Base-by-base conservation (phyloP, 2,113 vertebrate genomes). In the Leptosomus discolor region DNA sequence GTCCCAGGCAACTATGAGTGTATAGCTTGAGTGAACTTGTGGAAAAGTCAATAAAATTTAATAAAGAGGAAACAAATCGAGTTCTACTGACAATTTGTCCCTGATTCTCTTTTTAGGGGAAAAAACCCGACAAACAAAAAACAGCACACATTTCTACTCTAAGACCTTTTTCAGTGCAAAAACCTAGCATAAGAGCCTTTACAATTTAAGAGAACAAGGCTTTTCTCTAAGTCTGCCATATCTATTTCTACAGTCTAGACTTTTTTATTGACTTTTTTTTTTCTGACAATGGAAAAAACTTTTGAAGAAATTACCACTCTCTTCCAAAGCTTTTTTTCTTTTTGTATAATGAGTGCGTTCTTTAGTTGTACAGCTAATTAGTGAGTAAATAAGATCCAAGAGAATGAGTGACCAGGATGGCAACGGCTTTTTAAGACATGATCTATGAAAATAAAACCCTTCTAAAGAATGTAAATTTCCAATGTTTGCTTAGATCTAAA, bases 391-490 rank as follows among this genome's bases (percentile, higher is more conserved):
- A 67, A 15, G 12, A 43, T 39, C 12, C 26, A 58, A 30, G 6
- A 41, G 23, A 73, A n/a, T 15, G 27, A 85, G 11, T 92, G 68
- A 74, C 51, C 29, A 88, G 30, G n/a, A 30, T 39, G 17, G 11
- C 2, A 11, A 48, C 0, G 0, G 17, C 51, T 79, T 80, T 80
- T 74, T 63, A 90, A 85, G 69, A 51, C 5, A 78, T 50, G 36
- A 85, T 91, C 78, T 79, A 67, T 85, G 36, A 58, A 88, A 95
- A 88, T 13, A 88, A 97, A 97, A 81, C 20, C 29, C 45, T 90
- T 61, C 50, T 81, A 78, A 86, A 76, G 53, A 64, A 75, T n/a
- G 54, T 8, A 86, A 82, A 97, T 92, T 96, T 92, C 61, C 24
- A 87, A 24, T 58, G 2, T 41, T 89, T 67, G 3, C 19, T 94